A percentile compares a stretch with the other conserved stretches of the same genome.
phyloP scores from a whole-genome alignment of 2,113 vertebrate genomes.

The Lutjanus erythropterus region DNA sequence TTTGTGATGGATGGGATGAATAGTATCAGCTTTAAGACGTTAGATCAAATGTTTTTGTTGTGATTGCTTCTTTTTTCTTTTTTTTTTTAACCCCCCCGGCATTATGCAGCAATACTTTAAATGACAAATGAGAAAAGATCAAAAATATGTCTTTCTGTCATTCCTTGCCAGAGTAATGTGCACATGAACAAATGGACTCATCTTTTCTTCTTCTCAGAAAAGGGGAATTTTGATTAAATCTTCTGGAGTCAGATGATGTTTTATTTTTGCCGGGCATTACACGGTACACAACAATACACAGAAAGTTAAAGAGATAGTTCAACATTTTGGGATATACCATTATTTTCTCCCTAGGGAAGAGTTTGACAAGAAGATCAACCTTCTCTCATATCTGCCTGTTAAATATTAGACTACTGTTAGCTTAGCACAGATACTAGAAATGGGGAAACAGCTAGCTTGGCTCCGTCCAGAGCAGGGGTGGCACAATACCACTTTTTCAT shows the following conservation, averaged over 20 bases:
- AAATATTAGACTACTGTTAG: no score
- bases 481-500: no score
- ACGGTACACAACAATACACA: slow-evolving; percentile 5
- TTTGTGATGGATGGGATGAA: slow-evolving; percentile 61
- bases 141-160: slow-evolving; percentile 26
- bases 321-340: background rate
- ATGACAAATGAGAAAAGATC: slow-evolving; percentile 34
- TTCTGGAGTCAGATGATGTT: background rate
- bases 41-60: slow-evolving; percentile 49
- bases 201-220: background rate
- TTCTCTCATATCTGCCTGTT: background rate
- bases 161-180: slow-evolving; percentile 40
- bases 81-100: background rate
- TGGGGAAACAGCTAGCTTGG: no score
- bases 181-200: slow-evolving; percentile 18
- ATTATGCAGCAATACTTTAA: slow-evolving; percentile 51
- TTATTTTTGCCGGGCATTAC: background rate
- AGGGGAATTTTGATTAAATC: slow-evolving; percentile 18
- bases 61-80: slow-evolving; percentile 4
- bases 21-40: slow-evolving; percentile 67
- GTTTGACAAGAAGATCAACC: background rate
- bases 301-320: slow-evolving; percentile 1
- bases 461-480: no score
- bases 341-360: background rate
- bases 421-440: no score